Evolutionary conservation across 1,140 invertebrate species (phyloP).

Genomic region (Antheraea mylitta): DNA sequence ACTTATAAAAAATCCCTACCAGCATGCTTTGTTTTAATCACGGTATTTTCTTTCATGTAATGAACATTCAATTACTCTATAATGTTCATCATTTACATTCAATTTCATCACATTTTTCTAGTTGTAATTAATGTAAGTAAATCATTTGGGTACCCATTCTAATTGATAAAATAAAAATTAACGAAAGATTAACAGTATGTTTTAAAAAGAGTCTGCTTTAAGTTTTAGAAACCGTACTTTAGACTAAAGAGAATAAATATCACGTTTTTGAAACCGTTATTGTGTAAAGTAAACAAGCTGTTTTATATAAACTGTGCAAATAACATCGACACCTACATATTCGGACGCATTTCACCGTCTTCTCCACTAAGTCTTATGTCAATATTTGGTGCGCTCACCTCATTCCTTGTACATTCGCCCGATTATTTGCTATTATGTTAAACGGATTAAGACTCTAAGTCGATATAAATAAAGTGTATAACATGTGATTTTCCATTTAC

Average conservation of each 20-base stretch:
- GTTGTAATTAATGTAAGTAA: no score
- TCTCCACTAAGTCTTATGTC: constrained; percentile 58
- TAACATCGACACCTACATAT: constrained; percentile 52
- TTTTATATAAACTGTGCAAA: neutral
- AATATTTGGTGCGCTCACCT: constrained; percentile 65
- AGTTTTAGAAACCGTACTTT: no score
- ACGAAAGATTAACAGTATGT: no score
- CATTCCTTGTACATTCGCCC: constrained; percentile 44
- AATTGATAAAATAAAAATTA: no score
- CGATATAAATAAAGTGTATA: neutral
- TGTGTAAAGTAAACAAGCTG: neutral
- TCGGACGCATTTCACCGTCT: constrained; percentile 59
- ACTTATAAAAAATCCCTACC: no score
- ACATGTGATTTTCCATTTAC: constrained; percentile 13
- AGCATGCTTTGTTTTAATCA: no score
- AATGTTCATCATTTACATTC: no score
- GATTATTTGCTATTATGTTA: neutral
- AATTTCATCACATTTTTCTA: no score
- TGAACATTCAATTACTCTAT: no score
- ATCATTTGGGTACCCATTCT: no score
- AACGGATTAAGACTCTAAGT: constrained; percentile 11
- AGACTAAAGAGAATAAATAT: neutral
- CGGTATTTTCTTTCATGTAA: no score
- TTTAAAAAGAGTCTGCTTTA: no score
- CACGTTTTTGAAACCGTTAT: neutral